These are phyloP conservation scores for Leptobrachium ailaonicum DNA, from an alignment of 2,113 vertebrate species.

Conservation along the genomic window DNA sequence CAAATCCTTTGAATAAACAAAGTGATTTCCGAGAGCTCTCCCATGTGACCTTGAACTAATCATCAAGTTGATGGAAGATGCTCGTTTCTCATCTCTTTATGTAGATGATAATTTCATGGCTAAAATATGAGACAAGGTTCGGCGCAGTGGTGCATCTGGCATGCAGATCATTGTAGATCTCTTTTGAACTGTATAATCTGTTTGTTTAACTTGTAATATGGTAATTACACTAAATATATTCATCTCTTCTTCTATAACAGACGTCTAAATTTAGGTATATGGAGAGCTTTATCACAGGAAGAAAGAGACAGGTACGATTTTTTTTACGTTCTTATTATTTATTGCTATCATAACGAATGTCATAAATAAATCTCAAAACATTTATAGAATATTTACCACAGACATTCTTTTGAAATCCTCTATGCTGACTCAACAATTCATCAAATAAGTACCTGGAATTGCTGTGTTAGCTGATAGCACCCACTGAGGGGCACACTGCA, in stretches of 20 bases:
- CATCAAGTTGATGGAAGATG: slow-evolving; percentile 42
- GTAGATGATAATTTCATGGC: slow-evolving; percentile 53
- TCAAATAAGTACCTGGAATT: too few species aligned
- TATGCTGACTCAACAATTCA: too few species aligned
- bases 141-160: slow-evolving; percentile 33
- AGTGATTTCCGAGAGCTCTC: slow-evolving; percentile 31
- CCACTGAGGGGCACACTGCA: too few species aligned
- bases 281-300: slow-evolving; percentile 72
- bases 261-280: slow-evolving; percentile 70
- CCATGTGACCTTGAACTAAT: slow-evolving; percentile 39
- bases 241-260: slow-evolving; percentile 61
- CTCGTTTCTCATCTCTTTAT: slow-evolving; percentile 46
- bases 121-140: slow-evolving; percentile 11
- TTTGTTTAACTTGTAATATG: slow-evolving; percentile 50
- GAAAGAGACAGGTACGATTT: slow-evolving; percentile 75
- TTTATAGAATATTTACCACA: too few species aligned
- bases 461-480: too few species aligned
- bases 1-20: slow-evolving; percentile 39
- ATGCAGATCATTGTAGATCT: slow-evolving; percentile 52
- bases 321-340: neutral
- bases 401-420: too few species aligned
- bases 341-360: neutral
- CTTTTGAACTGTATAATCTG: slow-evolving; percentile 43
- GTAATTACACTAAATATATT: slow-evolving; percentile 11
- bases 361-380: neutral